Conservation (phyloP, 2,888 invertebrate species). For the Mythimna lalbum region DNA sequence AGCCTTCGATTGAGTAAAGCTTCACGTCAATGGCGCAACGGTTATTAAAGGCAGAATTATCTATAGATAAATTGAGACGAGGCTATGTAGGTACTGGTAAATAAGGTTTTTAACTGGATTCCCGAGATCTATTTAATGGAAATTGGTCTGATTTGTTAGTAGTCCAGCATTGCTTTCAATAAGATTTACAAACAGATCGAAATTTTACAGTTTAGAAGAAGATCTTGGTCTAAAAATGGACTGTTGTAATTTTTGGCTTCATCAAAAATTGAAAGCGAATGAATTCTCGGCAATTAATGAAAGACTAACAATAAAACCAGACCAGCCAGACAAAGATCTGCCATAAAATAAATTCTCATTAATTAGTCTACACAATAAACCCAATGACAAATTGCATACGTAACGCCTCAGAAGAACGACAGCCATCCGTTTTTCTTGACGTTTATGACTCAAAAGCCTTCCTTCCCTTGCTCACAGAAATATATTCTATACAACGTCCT, state of each 20-base stretch:
- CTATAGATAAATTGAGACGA: slow-evolving; percentile 36
- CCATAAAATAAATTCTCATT: slow-evolving; percentile 32
- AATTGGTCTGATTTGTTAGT: slow-evolving; percentile 20
- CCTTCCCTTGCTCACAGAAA: slow-evolving; percentile 24
- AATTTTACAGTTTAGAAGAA: no score
- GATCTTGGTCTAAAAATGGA: neutral
- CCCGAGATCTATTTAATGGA: slow-evolving; percentile 7
- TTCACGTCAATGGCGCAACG: slow-evolving; percentile 37
- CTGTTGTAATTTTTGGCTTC: neutral
- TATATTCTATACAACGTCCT: slow-evolving; percentile 50
- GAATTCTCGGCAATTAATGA: slow-evolving; percentile 2
- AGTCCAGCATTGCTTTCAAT: neutral
- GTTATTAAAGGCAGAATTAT: slow-evolving; percentile 49
- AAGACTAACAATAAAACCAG: neutral
- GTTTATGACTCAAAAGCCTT: slow-evolving; percentile 38
- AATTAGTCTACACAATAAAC: slow-evolving; percentile 51
- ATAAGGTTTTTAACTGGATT: slow-evolving; percentile 41
- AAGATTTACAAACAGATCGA: neutral
- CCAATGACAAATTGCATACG: slow-evolving; percentile 39
- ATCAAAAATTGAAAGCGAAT: neutral
- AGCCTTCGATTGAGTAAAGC: slow-evolving; percentile 52
- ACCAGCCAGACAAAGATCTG: slow-evolving; percentile 23
- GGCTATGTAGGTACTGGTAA: slow-evolving; percentile 20
- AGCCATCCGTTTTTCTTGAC: slow-evolving; percentile 29
- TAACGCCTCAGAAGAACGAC: slow-evolving; percentile 23